Percentiles rank a stretch among this genome's conserved stretches.
These are phyloP conservation scores for Dufourea novaeangliae DNA, from an alignment of 1,140 invertebrate genomes.

Conservation along the genomic window DNA sequence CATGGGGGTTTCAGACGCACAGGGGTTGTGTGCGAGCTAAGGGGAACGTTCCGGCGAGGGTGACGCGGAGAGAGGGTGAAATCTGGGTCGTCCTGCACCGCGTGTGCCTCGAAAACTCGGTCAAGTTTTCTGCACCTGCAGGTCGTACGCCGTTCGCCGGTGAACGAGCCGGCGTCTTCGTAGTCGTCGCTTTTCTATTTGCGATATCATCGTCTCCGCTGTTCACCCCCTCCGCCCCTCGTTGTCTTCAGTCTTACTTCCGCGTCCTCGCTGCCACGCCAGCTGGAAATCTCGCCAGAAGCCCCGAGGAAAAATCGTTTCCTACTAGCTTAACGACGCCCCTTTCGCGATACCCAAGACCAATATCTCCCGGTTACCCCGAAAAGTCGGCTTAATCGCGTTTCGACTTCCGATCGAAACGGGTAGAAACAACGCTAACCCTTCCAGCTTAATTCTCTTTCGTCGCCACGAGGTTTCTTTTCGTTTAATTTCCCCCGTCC, in stretches of 20 bases:
- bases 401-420: no score
- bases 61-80: constrained; percentile 19
- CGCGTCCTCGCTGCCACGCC: not conserved
- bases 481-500: no score
- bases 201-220: constrained; percentile 23
- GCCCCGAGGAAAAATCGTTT: not conserved
- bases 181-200: constrained; percentile 34
- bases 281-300: constrained; percentile 6
- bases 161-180: constrained; percentile 15
- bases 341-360: no score
- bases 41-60: not conserved
- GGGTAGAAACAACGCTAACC: no score
- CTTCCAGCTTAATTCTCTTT: no score
- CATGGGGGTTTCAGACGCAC: constrained; percentile 25
- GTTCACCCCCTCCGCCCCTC: not conserved
- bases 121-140: constrained; percentile 79
- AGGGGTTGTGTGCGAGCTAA: not conserved
- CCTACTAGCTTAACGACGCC: not conserved
- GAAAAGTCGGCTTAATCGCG: no score
- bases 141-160: constrained; percentile 63
- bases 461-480: no score
- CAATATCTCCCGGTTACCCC: no score
- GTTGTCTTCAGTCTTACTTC: not conserved
- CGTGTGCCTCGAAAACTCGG: constrained; percentile 74
- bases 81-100: constrained; percentile 74